Base-by-base conservation (phyloP, 2,113 vertebrate species). In the Megaceryle maxima region DNA sequence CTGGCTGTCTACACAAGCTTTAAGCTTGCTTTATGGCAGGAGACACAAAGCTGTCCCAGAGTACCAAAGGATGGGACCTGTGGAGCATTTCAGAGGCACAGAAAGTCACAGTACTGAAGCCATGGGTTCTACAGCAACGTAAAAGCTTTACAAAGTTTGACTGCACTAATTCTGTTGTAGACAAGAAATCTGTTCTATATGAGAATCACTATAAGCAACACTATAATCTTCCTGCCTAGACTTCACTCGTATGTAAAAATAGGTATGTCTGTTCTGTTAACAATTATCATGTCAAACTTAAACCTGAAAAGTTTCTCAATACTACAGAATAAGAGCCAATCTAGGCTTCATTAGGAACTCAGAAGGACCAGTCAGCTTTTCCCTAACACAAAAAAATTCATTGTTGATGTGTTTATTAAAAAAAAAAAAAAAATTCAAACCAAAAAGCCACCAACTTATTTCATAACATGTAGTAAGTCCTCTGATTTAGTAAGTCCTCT, bases 31-130 rank as follows among this genome's bases (percentile, higher is more conserved):
- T 75, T 93, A 93, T 84, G 88, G 95, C 86, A 94, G 94, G 88
- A 96, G 91, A 94, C 90, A 96, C 92, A 97, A 95, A 95, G 92
- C 78, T 96, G 94, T 90, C 94, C 94, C 90, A 96, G 80, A 84
- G 88, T 39, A 94, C 86, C 90, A 94, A 96, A 96, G 88, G 88
- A 93, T 89, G 90, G 94, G 92, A 94, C 90, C 90, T 93, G 94
- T 55, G 80, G 83, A 96, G 95, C 87, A 92, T 94, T 96, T 94
- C 88, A 92, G 94, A 96, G 96, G 91, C 77, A 93, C 86, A 96
- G 73, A 92, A 93, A 94, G 91, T 93, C 94, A 94, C 83, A 95
- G 88, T 62, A 84, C 90, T 95, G 91, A 93, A 94, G 92, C 94
- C 92, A 89, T 0, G 44, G 62, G 94, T 96, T 95, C 74, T 87